Base-by-base conservation (phyloP, 2,797 vertebrate species). In the Uromys caudimaculatus region DNA sequence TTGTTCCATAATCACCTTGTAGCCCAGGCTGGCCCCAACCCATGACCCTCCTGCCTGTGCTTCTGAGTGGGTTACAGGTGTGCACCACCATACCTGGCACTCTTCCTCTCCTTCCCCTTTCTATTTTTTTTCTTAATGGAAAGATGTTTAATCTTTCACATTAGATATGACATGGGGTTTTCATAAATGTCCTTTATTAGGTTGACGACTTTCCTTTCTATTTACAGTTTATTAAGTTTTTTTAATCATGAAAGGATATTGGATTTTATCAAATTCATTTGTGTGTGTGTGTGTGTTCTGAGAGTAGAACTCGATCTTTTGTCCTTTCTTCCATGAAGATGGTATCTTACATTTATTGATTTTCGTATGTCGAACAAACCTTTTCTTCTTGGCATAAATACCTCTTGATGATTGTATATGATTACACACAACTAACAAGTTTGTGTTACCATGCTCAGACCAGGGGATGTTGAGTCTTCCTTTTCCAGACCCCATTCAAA, bases 331-430 rank as follows among this genome's bases (percentile, higher is more conserved):
- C 29, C 44, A 24, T 73, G 75, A 83, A 83, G 64, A 62, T 76
- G 58, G 29, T 64, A 5, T 50, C 32, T 87, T 87, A 52, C 38
- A 32, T 81, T 64, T 44, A 81, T 69, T 41, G 38, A 67, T 71
- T 35, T 83, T 94, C 23, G 17, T 71, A 12, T 77, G 52, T 94
- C 38, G 32, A 88, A 54, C 62, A 58, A 88, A 56, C 19, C 44
- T 94, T 95, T 82, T 35, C 77, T 96, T 94, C 41, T 88, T 91
- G 71, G 62, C 32, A 52, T 92, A 69, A 93, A 79, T 79, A 62
- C 29, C 29, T 73, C 58, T 93, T 91, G 41, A 23, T 60, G 47
- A 89, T 87, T 79, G 71, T 75, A 6, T n/a, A n/a, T n/a, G n/a
- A n/a, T n/a, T n/a, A n/a, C n/a, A n/a, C n/a, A n/a, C n/a, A n/a